Evolutionary conservation across 2,888 invertebrate genomes (phyloP), one percentile per base, ranked within the genome.

Genomic region (Platycheirus albimanus): DNA sequence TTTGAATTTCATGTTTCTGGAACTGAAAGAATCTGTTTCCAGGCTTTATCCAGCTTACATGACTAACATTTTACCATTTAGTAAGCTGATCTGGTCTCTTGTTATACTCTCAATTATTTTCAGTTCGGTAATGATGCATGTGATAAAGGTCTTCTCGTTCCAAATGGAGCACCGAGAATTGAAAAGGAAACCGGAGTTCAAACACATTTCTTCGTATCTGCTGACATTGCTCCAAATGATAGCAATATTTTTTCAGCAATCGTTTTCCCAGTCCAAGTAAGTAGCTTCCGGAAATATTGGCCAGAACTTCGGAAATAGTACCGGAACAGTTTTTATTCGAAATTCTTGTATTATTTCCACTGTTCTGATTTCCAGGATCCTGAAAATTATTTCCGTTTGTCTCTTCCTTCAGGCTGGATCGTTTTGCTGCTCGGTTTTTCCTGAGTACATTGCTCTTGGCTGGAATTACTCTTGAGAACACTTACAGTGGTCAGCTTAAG

Each of bases 401-500:
- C 6, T 24, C 24, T 24, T 3, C 6, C 24, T 4, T 6, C 24
- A 90, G 90, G 2, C 85, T 89, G 6, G 61, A 86, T 33, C 86
- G 86, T 1, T 87, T 87, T 51, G 87, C 89, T 0, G 85, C 87
- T 0, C 87, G 90, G 0, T 86, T 90, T 10, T 89, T 89, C 81
- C 36, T 90, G 56, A 87, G 87, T 10, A 86, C 88, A 0, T 70
- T 90, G 10, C 80, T 90, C 0, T 86, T 89, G 58, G 89, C 90
- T 4, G 89, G 88, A 0, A 87, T 90, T 1, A 90, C 90, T 0
- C 69, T 90, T 85, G 90, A 90, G 81, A 89, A 90, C 69, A 89
- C 88, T 6, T 90, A 90, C 79, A 89, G 90, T 70, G 90, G 90
- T 0, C 89, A 89, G 54, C 67, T 90, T 0, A 90, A 90, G 85